Evolutionary conservation across 23 tunicate species (phyloP), one percentile per base, ranked within the genome.

Genomic region (Diplosoma virens): DNA sequence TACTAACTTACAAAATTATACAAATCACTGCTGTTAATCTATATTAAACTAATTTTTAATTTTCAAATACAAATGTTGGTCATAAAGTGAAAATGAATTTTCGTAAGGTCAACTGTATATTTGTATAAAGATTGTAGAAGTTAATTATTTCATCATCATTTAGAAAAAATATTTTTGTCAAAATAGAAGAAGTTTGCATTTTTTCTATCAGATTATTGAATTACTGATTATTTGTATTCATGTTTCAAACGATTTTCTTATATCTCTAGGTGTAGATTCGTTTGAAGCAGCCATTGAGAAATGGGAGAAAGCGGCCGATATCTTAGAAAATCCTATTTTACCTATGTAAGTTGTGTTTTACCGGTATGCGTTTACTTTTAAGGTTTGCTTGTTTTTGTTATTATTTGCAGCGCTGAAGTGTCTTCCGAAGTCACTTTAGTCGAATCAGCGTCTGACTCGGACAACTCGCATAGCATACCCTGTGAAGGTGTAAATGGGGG

Each of bases 221-320:
- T 41, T 41, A 41, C 9, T 7, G 50, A 7, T 7, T 41, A 41
- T 41, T 41, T 7, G 50, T 7, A 14, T 14, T 41, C 50, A 7
- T 14, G 11, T 7, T 7, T 14, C 14, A 7, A 41, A 14, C 14
- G 9, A 14, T 14, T 41, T 9, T 11, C 70, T 63, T 25, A 9
- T 63, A 14, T 33, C 2, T 67, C 0, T 58, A 87, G 93, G 93
- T 54, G 86, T 87, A 1, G 71, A 80, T 29, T 84, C 93, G 16
- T 74, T 87, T 73, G 85, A 87, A 66, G 54, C 32, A 17, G 93
- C 93, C 3, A 24, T 87, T 48, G 41, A 48, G 25, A 77, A 87
- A 74, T 87, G 93, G 93, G 93, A 87, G 31, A 54, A 80, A 54
- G 93, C 93, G 48, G 31, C 87, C 18, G 25, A 17, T 1, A 29